Base-by-base conservation (phyloP, 2,113 vertebrate species). In the Eulacestoma nigropectus region DNA sequence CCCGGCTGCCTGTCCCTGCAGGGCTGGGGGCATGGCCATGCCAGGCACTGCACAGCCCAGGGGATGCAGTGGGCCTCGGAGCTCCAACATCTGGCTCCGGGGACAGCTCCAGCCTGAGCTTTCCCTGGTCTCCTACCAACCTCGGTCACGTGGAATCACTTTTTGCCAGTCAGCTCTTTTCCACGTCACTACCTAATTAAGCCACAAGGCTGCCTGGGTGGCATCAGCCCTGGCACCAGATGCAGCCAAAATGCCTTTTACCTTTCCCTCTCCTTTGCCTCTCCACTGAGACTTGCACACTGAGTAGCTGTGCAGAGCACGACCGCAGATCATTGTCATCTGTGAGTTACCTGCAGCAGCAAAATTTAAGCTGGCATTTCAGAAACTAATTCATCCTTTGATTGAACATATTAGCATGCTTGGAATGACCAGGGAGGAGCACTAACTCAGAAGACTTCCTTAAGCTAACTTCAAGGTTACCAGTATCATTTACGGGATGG, bases 101-200 rank as follows among this genome's bases (percentile, higher is more conserved):
- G 18, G 23, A 16, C 52, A 30, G 7, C 64, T 39, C 55, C 63
- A 74, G 41, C 50, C 49, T 21, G 32, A 78, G 42, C 39, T 23
- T 18, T 32, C 22, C 70, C 35, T 12, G 13, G 1, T 16, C 25
- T 67, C 39, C 55, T 11, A 5, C 32, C 75, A 72, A 10, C n/a
- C 13, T 41, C 1, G 0, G 6, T 8, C 67, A 63, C 2, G 0
- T 0, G 13, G 22, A 59, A 47, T 10, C 35, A 7, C 41, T 42
- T 63, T 47, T 46, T 20, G 50, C 15, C 2, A 1, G 17, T 1
- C 11, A 9, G 22, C n/a, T 68, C 22, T 12, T 79, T 41, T 1
- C 6, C 35, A 9, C 26, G 32, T 29, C 8, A 2, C 73, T 33
- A 0, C 1, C 1, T 12, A 37, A 49, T 11, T 9, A 22, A 53